Evolutionary conservation across 2,797 vertebrate genomes (phyloP).

Genomic region (Uromys caudimaculatus): DNA sequence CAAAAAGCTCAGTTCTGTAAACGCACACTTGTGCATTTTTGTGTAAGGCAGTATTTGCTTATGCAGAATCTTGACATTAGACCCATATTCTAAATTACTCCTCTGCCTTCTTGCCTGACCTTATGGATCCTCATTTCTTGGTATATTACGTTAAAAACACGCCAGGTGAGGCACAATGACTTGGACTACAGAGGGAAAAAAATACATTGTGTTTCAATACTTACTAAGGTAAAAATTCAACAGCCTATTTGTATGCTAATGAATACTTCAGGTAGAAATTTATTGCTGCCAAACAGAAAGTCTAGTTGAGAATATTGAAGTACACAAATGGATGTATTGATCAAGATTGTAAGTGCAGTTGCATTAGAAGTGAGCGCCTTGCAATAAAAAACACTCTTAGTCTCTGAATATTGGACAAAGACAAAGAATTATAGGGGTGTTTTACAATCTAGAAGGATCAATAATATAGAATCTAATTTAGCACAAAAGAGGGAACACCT

Average conservation of each 20-base stretch:
- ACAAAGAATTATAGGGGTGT: background rate
- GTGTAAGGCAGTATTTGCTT: background rate
- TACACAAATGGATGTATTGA: background rate
- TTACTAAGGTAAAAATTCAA: conserved; percentile 9
- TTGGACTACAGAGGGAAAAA: background rate
- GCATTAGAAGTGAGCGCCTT: background rate
- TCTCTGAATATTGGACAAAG: background rate
- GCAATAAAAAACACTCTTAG: background rate
- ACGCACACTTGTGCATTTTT: background rate
- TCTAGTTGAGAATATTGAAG: background rate
- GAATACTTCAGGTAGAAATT: background rate
- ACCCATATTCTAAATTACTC: background rate
- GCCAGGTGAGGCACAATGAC: background rate
- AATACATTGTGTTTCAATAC: background rate
- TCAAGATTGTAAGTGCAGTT: background rate
- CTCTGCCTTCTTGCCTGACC: background rate
- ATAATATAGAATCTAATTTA: background rate
- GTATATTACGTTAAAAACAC: background rate
- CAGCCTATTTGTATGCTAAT: background rate
- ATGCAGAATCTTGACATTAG: conserved; percentile 5
- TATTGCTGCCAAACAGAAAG: background rate
- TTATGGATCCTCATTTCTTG: background rate
- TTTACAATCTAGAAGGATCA: conserved; percentile 26
- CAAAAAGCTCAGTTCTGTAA: background rate
- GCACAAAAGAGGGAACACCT: background rate